Evolutionary conservation across 2,113 vertebrate species (phyloP), one percentile per base, ranked within the genome.

Genomic region (Arvicanthis niloticus): DNA sequence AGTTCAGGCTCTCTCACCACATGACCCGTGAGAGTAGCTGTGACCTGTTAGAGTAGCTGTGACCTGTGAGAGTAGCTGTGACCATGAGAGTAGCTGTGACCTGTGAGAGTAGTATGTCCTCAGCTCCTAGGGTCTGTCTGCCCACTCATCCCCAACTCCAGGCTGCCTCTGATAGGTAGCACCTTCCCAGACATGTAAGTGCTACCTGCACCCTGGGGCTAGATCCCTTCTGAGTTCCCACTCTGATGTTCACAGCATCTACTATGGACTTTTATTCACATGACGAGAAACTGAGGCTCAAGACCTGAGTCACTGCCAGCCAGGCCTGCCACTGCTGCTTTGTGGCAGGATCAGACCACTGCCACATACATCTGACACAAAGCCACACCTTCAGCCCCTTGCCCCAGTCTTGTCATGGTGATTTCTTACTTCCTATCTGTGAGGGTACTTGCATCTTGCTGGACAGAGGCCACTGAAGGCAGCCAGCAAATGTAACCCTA

Each of bases 371-470:
- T 0, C 80, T 9, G 70, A 68, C 5, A 13, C 11, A 15, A 12
- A 22, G 40, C 67, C 0, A 0, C 0, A 4, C 42, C 31, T 42
- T 22, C 0, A 1, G 51, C 91, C 15, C 89, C 7, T 1, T 1
- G 65, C 26, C 3, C 62, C 80, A 1, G 24, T 51, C 89, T 31
- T 7, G n/a, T 24, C 87, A 65, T 9, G 3, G 22, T 31, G 76
- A 82, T 7, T 80, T 84, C 76, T n/a, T 3, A 60, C 21, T 7
- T 13, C 40, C 73, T 0, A 1, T 40, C 70, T 34, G 4, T 3
- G 0, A 45, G 42, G 21, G n/a, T 10, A 29, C 53, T 21, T 34
- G 12, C 42, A 24, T 31, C 53, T 10, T 12, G 17, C 78, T 22
- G 40, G 29, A n/a, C 84, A 80, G 53, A 40, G 85, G 26, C 48